Evolutionary conservation across 2,113 vertebrate species (phyloP).

Genomic region (Pipa parva): DNA sequence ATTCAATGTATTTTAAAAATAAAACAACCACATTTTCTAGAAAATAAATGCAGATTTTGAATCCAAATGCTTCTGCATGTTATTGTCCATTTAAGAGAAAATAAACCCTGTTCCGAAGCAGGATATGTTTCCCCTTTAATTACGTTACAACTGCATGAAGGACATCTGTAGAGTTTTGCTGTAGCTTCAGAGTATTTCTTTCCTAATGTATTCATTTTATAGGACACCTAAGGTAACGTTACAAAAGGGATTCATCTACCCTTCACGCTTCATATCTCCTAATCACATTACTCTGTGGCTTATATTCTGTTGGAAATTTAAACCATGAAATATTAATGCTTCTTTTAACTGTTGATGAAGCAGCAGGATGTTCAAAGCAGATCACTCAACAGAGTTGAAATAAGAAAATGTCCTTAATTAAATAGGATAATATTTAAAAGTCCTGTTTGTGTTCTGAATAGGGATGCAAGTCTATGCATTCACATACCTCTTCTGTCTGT

Average conservation of each 20-base stretch:
- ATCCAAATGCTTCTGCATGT: no score
- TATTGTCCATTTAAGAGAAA: background rate
- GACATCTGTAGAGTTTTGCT: background rate
- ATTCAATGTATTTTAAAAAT: no score
- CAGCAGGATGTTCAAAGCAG: no score
- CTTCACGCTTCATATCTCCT: conserved; percentile 10
- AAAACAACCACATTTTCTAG: no score
- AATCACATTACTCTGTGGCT: conserved; percentile 1
- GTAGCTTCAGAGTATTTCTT: background rate
- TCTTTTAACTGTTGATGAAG: background rate
- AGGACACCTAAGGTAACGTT: background rate
- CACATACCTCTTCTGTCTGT: no score
- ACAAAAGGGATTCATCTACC: background rate
- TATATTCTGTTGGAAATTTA: background rate
- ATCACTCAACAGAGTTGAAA: no score
- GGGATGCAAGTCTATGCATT: no score
- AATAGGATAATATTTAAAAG: no score
- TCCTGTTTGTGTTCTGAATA: no score
- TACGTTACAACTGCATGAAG: background rate
- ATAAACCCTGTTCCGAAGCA: background rate
- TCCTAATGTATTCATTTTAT: background rate
- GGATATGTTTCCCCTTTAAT: background rate
- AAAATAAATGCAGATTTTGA: no score
- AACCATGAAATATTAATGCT: background rate
- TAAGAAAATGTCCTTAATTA: no score